Conservation (phyloP, 2,888 invertebrate genomes). For the Stegophylla sp. region DNA sequence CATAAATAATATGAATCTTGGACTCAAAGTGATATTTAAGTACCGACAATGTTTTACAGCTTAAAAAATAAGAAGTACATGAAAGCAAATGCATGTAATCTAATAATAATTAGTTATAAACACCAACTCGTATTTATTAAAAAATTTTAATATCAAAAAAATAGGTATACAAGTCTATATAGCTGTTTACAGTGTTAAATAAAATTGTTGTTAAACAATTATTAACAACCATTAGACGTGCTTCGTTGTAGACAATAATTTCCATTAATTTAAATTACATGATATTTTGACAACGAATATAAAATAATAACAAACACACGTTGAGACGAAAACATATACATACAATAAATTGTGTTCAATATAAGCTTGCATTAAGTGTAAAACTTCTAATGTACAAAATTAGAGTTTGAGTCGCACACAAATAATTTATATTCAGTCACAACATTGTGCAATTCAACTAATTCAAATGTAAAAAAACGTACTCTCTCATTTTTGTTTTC, state of each 20-base stretch:
- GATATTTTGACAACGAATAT: not conserved
- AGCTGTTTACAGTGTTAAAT: slow-evolving; percentile 17
- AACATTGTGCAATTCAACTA: not conserved
- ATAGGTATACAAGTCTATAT: not conserved
- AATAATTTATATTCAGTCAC: not conserved
- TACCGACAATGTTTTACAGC: too few relatives aligned
- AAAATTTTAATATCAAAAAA: not conserved
- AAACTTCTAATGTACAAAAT: slow-evolving; percentile 1
- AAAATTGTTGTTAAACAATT: slow-evolving; percentile 7
- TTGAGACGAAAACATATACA: not conserved
- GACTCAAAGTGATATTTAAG: too few relatives aligned
- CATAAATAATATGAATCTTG: too few relatives aligned
- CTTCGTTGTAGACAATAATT: slow-evolving; percentile 11
- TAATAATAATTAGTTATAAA: slow-evolving; percentile 13
- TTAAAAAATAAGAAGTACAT: too few relatives aligned
- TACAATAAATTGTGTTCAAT: not conserved
- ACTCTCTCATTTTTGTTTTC: not conserved
- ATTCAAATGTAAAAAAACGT: slow-evolving; percentile 14
- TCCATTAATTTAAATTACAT: slow-evolving; percentile 20
- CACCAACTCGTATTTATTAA: not conserved
- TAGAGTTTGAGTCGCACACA: not conserved
- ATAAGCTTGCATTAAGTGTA: not conserved
- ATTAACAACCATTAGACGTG: not conserved
- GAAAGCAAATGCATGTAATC: not conserved
- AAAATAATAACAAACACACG: not conserved